Percentiles rank a stretch among this genome's conserved stretches.
phyloP scores from a whole-genome alignment of 2,888 invertebrate genomes.

The Diloba caeruleocephala region DNA sequence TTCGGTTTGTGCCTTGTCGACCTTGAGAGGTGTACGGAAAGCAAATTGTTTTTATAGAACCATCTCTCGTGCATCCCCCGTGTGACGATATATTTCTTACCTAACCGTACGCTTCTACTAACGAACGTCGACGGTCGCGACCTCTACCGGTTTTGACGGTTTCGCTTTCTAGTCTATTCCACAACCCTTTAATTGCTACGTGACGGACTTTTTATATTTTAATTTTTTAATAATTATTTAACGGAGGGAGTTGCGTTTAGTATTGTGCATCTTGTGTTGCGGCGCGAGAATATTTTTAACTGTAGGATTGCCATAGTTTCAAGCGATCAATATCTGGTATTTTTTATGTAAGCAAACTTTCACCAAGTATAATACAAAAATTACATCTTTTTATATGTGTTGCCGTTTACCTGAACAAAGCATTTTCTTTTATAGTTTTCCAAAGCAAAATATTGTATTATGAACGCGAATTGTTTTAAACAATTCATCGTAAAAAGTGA shows the following conservation, averaged over 20 bases:
- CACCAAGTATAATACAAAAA: too few relatives aligned
- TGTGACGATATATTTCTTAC: constrained; percentile 72
- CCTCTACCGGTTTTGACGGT: constrained; percentile 61
- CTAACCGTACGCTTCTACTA: constrained; percentile 88
- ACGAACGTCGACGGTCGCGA: constrained; percentile 79
- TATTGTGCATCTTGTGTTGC: constrained; percentile 87
- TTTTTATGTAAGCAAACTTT: too few relatives aligned
- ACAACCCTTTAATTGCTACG: constrained; percentile 87
- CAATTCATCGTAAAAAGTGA: neutral
- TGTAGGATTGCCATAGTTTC: constrained; percentile 66
- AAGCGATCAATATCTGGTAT: too few relatives aligned
- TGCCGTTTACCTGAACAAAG: neutral
- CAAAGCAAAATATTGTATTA: neutral
- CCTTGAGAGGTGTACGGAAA: constrained; percentile 77
- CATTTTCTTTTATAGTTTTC: neutral
- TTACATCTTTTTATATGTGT: too few relatives aligned
- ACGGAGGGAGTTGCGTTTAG: constrained; percentile 84
- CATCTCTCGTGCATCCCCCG: constrained; percentile 87
- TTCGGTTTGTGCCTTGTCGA: constrained; percentile 61
- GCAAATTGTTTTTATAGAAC: constrained; percentile 46
- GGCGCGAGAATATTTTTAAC: constrained; percentile 70
- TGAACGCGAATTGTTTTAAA: neutral
- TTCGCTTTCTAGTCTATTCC: constrained; percentile 81
- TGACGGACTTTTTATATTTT: constrained; percentile 71
- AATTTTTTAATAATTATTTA: constrained; percentile 54